phyloP scores from a whole-genome alignment of 2,888 invertebrate species.

The Apamea sordens region DNA sequence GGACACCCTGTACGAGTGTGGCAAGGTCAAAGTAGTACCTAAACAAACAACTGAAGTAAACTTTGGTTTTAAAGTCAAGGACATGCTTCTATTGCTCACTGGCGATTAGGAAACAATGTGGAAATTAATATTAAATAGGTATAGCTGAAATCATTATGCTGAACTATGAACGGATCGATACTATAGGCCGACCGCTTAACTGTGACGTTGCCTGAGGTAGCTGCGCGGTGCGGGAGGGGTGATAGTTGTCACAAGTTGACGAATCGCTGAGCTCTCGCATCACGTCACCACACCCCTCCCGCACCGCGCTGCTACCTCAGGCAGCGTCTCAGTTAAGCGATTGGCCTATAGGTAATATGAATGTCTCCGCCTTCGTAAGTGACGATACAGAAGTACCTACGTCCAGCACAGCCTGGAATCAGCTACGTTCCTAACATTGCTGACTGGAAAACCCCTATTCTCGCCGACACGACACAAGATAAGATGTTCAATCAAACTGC shows the following conservation, averaged over 20 bases:
- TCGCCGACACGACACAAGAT: background rate
- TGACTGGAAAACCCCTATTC: background rate
- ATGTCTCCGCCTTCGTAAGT: background rate
- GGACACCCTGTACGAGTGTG: too few relatives aligned
- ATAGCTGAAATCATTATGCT: background rate
- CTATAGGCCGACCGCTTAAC: too few relatives aligned
- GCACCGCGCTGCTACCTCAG: too few relatives aligned
- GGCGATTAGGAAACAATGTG: slow-evolving; percentile 4
- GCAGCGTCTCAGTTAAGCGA: too few relatives aligned
- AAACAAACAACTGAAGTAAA: too few relatives aligned
- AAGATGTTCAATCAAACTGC: background rate
- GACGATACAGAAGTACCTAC: background rate
- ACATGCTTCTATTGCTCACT: background rate
- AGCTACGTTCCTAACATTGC: background rate
- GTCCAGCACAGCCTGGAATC: background rate
- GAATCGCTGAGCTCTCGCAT: too few relatives aligned
- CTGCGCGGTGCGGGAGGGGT: too few relatives aligned
- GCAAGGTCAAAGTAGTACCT: too few relatives aligned
- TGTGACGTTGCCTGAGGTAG: too few relatives aligned
- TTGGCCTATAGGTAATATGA: background rate
- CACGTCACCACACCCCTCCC: too few relatives aligned
- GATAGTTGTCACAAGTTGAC: too few relatives aligned
- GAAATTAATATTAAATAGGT: background rate
- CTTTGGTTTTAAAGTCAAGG: slow-evolving; percentile 41
- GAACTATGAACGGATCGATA: too few relatives aligned